Conservation (phyloP, 2,113 vertebrate genomes). For the Poecilia latipinna region DNA sequence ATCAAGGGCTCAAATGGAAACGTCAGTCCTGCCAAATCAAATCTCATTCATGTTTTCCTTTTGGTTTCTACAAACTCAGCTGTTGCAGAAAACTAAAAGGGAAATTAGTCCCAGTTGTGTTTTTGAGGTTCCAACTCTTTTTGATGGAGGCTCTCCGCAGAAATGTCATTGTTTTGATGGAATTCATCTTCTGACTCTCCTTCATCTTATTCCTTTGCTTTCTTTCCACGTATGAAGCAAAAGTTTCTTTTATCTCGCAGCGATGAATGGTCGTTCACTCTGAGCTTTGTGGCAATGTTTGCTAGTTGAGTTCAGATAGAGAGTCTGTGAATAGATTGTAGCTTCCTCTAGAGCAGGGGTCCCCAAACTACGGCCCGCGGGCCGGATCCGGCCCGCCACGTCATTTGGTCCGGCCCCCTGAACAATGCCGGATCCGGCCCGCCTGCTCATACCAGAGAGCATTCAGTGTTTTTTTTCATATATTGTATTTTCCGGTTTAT, state of each 20-base stretch:
- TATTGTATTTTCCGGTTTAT: too few species aligned
- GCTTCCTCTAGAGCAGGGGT: too few species aligned
- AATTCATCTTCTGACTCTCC: slow-evolving; percentile 36
- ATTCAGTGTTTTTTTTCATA: too few species aligned
- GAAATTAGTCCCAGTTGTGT: slow-evolving; percentile 16
- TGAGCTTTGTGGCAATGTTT: slow-evolving; percentile 14
- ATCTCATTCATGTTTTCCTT: slow-evolving; percentile 35
- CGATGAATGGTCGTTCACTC: slow-evolving; percentile 26
- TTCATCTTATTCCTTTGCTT: slow-evolving; percentile 2
- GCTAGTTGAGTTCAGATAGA: not conserved
- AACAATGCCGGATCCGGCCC: too few species aligned
- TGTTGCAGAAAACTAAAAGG: slow-evolving; percentile 11
- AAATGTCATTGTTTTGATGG: slow-evolving; percentile 37
- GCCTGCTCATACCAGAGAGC: too few species aligned
- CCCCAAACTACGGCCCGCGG: too few species aligned
- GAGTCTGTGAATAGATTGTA: too few species aligned
- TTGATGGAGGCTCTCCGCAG: slow-evolving; percentile 37
- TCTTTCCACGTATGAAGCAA: slow-evolving; percentile 32
- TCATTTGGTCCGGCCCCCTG: too few species aligned
- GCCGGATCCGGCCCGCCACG: too few species aligned
- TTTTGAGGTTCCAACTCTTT: slow-evolving; percentile 30
- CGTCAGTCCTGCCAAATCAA: slow-evolving; percentile 36
- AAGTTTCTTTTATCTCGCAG: slow-evolving; percentile 15
- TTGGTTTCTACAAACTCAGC: slow-evolving; percentile 29
- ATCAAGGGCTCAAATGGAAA: not conserved